Evolutionary conservation across 2,888 invertebrate species (phyloP).

Genomic region (Griposia aprilina): DNA sequence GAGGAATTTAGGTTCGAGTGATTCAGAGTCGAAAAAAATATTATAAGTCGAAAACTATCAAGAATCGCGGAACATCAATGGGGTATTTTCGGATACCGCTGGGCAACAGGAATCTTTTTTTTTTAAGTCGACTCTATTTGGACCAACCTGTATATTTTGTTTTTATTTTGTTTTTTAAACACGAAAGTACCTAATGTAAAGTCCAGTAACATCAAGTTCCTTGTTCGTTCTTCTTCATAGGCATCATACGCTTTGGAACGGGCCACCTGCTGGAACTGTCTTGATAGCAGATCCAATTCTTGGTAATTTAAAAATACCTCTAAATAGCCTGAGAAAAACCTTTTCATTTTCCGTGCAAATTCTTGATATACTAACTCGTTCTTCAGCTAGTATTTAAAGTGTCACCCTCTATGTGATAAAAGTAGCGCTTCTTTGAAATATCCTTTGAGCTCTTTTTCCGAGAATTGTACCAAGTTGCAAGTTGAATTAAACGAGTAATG

Average conservation of each 20-base stretch:
- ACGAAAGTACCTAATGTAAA: background rate
- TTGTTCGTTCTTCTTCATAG: background rate
- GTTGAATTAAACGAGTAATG: constrained; percentile 20
- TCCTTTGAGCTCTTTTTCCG: constrained; percentile 2
- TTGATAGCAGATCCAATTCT: background rate
- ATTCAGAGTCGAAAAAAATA: no score
- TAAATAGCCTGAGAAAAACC: background rate
- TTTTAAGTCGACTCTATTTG: no score
- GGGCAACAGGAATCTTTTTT: no score
- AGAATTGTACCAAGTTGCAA: background rate
- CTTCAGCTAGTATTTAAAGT: background rate
- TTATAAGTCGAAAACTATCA: no score
- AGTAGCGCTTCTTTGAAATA: background rate
- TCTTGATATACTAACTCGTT: no score
- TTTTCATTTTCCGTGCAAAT: background rate
- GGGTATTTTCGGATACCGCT: no score
- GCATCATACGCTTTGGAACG: background rate
- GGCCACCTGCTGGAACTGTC: background rate
- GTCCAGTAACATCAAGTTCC: background rate
- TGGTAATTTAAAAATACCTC: background rate
- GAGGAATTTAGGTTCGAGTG: no score
- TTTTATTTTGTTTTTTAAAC: background rate
- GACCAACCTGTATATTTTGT: no score
- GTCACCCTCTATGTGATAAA: background rate
- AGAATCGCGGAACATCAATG: no score